phyloP scores from a whole-genome alignment of 92 coral and sea anemone genomes.

The Porites lobata region DNA sequence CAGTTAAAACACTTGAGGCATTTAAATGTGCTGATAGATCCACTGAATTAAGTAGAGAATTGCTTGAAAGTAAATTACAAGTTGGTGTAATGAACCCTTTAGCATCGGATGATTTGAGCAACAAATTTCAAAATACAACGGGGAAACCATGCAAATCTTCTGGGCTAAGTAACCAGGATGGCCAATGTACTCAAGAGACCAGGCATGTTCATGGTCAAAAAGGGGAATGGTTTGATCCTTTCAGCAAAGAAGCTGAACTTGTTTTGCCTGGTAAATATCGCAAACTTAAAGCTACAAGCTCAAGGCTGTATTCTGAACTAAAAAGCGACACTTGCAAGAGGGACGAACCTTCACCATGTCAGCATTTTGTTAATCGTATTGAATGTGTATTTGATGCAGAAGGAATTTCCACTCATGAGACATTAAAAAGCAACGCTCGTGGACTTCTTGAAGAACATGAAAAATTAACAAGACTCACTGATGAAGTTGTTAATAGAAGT shows the following conservation, averaged over 20 bases:
- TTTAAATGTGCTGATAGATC: not conserved
- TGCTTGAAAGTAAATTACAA: not conserved
- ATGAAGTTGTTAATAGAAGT: conserved; percentile 25
- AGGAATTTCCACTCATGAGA: conserved; percentile 34
- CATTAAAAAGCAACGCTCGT: conserved; percentile 42
- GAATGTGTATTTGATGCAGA: conserved; percentile 60
- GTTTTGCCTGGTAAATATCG: conserved; percentile 77
- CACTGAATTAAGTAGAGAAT: not conserved
- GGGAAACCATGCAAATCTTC: conserved; percentile 6
- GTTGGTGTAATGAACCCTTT: not conserved
- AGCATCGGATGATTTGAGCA: not conserved
- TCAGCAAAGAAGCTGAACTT: conserved; percentile 57
- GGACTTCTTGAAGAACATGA: conserved; percentile 55
- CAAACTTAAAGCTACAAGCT: conserved; percentile 75
- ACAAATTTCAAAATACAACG: not conserved
- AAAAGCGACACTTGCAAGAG: conserved; percentile 21
- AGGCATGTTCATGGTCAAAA: not conserved
- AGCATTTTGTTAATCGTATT: conserved; percentile 55
- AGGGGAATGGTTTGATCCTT: conserved; percentile 59
- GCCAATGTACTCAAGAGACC: not conserved
- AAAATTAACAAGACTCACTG: conserved; percentile 37
- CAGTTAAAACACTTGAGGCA: not conserved
- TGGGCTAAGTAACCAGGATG: not conserved
- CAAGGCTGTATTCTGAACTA: conserved; percentile 65
- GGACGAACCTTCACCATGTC: conserved; percentile 13